Base-by-base conservation (phyloP, 2,888 invertebrate species). In the Mimachlamys varia region DNA sequence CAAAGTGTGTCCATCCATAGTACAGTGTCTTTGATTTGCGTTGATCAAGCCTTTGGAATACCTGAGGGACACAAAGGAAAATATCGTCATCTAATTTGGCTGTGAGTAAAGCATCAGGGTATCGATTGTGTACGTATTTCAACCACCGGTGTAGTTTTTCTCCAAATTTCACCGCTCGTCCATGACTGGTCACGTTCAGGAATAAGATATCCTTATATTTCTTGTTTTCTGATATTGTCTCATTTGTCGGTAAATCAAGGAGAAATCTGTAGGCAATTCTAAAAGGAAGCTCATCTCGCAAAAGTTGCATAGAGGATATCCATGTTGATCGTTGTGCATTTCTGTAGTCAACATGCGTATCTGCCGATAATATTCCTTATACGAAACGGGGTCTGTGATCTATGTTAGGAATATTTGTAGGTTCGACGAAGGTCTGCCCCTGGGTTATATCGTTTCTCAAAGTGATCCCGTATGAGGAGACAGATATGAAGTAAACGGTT, bases 81-180 rank as follows among this genome's bases (percentile, higher is more conserved):
- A 38, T 88, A 37, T 89, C 91, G 38, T 91, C 91, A n/a, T 91
- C 89, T 58, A 90, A 37, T 49, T 27, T 88, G 19, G 55, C 50
- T 13, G 15, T 89, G 4, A 90, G 44, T 15, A 19, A 7, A 13
- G 89, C 89, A n/a, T 90, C 89, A 0, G 89, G 90, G 19, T 44
- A 50, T n/a, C 49, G 19, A 22, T 89, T 10, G 37, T 58, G 15
- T 10, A 89, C 10, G 58, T 89, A 90, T 37, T 90, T 88, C 3
- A 76, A 50, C 89, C 89, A 91, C 15, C 22, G 10, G 13, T 88
- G 49, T 49, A 91, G 3, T 88, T 88, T 90, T 15, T 62, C 53
- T 49, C 91, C 89, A 19, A 55, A 88, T 76, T 88, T 89, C 5
- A 38, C 27, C 27, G 10, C 89, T 15, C 33, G n/a, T 33, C 89